A percentile compares a stretch with the other conserved stretches of the same genome.
phyloP scores from a whole-genome alignment of 2,113 vertebrate species.

The Murina feae region DNA sequence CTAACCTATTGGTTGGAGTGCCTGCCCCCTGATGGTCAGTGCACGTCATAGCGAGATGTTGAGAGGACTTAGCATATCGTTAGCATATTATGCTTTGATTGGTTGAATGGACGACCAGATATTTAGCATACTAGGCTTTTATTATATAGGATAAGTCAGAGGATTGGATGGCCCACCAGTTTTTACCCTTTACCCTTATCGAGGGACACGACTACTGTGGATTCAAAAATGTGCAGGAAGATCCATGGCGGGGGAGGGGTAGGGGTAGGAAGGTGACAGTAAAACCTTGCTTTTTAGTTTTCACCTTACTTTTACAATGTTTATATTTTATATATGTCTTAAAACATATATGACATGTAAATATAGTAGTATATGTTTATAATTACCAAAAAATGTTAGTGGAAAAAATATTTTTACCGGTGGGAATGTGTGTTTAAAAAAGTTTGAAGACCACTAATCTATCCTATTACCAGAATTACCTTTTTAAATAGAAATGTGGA shows the following conservation, averaged over 20 bases:
- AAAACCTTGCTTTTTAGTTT: constrained; percentile 5
- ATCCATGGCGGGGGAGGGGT: not conserved
- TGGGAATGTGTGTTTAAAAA: constrained; percentile 40
- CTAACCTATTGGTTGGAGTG: too few relatives aligned
- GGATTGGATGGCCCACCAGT: not conserved
- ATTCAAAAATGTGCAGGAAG: not conserved
- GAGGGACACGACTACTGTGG: not conserved
- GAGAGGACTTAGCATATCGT: too few relatives aligned
- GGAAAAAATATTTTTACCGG: constrained; percentile 21
- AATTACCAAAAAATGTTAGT: not conserved
- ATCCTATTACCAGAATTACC: constrained; percentile 38
- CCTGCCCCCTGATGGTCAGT: too few relatives aligned
- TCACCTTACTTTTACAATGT: not conserved
- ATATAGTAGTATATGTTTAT: not conserved
- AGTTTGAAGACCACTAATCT: constrained; percentile 29
- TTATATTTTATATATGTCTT: not conserved
- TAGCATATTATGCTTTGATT: too few relatives aligned
- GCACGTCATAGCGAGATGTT: too few relatives aligned
- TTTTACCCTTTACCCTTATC: not conserved
- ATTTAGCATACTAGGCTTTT: too few relatives aligned
- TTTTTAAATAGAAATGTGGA: constrained; percentile 61
- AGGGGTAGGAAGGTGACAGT: not conserved
- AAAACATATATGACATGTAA: not conserved
- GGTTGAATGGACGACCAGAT: too few relatives aligned
- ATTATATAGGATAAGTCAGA: not conserved